Base-by-base conservation (phyloP, 2,888 invertebrate species). In the Temnothorax ravouxi region DNA sequence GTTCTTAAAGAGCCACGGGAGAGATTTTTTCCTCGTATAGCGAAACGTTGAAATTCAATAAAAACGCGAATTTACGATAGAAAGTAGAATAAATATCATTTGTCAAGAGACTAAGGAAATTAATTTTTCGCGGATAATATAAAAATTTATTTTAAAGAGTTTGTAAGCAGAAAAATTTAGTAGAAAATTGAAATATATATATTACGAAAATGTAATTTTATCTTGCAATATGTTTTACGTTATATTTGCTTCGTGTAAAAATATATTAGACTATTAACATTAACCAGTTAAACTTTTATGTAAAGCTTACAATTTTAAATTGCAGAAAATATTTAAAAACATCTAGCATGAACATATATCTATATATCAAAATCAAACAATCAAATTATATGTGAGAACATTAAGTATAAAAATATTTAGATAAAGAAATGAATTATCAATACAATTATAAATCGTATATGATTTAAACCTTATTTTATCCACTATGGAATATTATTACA, bases 41-140 rank as follows among this genome's bases (percentile, higher is more conserved):
- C 4, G 5, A 80, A 77, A 77, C 54, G 69, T 77, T 77, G 44
- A 77, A 80, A 72, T 72, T 47, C 47, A 50, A 80, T 72, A 34
- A 38, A 38, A 47, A 34, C 5, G n/a, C 25, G 56, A 29, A 18
- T 47, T 3, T 56, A 54, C 41, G 25, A 59, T 13, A 21, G 18
- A 79, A 38, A 59, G 21, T 47, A 54, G 21, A 80, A 72, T 50
- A 59, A 71, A 8, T 44, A 69, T 77, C 29, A 56, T 21, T 44
- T 41, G 5, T 77, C 15, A 56, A 44, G 25, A 15, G 25, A 54
- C n/a, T 9, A 52, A 44, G 15, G 29, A 44, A 77, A 77, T 56
- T 69, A 21, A 41, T 29, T 44, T 69, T 29, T 44, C 21, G 18
- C 13, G n/a, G 8, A n/a, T 44, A 34, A 34, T 34, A 44, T 25